Conservation (phyloP, 1,140 invertebrate genomes). For the Eumeta japonica region DNA sequence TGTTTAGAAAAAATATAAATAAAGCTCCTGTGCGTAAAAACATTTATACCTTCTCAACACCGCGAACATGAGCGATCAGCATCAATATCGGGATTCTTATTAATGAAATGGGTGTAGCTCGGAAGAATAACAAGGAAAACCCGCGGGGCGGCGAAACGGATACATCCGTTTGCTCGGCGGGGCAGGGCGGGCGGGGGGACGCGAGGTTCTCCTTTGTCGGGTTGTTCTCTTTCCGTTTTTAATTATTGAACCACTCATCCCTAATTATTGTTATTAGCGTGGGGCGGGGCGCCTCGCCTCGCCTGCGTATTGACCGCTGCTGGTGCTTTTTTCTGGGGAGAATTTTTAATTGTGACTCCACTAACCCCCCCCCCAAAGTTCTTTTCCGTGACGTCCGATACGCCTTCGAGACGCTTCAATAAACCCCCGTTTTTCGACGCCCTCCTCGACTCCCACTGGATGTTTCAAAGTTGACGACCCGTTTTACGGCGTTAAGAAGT, state of each 20-base stretch:
- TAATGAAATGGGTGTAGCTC: no score
- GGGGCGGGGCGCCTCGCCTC: slow-evolving; percentile 44
- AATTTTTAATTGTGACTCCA: slow-evolving; percentile 53
- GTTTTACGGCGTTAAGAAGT: no score
- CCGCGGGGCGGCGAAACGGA: slow-evolving; percentile 21
- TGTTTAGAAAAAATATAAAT: no score
- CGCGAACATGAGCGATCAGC: no score
- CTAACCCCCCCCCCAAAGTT: slow-evolving; percentile 50
- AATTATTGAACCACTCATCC: slow-evolving; percentile 62
- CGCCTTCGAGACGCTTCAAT: slow-evolving; percentile 51
- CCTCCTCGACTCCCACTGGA: slow-evolving; percentile 34
- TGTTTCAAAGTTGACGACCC: no score
- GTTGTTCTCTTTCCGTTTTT: slow-evolving; percentile 58
- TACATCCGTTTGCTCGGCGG: not conserved
- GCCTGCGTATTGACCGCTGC: slow-evolving; percentile 50
- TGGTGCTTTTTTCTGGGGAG: slow-evolving; percentile 39
- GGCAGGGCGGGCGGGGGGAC: slow-evolving; percentile 19
- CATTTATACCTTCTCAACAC: no score
- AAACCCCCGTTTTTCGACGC: slow-evolving; percentile 48
- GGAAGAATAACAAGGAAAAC: slow-evolving; percentile 40
- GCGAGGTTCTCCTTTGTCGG: slow-evolving; percentile 39
- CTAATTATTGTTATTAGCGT: slow-evolving; percentile 61
- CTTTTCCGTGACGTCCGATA: no score
- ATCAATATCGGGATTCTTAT: no score
- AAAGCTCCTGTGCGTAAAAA: no score